Base-by-base conservation (phyloP, 2,797 vertebrate genomes). In the Gobionotothen gibberifrons region DNA sequence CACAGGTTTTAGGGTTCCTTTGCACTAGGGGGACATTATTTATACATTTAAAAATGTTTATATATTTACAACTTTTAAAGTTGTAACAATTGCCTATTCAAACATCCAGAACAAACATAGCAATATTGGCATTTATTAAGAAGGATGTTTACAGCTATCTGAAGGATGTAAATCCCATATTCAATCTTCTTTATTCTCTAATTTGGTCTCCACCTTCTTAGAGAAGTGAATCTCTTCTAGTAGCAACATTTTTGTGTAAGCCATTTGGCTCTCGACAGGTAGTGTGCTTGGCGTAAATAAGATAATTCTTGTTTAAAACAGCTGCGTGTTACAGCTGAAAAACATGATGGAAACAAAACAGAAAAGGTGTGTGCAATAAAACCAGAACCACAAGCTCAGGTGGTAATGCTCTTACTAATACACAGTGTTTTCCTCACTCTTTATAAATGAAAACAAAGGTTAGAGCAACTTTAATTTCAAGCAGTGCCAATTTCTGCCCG, bases 21-120 rank as follows among this genome's bases (percentile, higher is more conserved):
- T 66, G 53, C 84, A 81, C 59, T 79, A 36, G 65, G 83, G 83
- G 67, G 70, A 70, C 46, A 70, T 81, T 85, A 82, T 81, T 85
- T 68, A 65, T 61, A 65, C 67, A 74, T 49, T 56, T 48, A 70
- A 55, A 60, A 26, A 26, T 58, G 70, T 15, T 42, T 15, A 26
- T 16, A 26, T n/a, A 17, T 5, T 14, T 17, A 48, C 29, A 14
- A 0, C 15, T 69, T 17, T 14, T 42, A 42, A n/a, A 58, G 32
- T 36, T 36, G 9, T 17, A 43, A 16, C 39, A 65, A 16, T n/a
- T 29, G 1, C 11, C 51, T 44, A n/a, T 43, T 43, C 3, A 21
- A 39, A 65, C 16, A n/a, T 29, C 16, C 19, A 36, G 22, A n/a
- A 52, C 19, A 36, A 52, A n/a, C 3, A 65, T 15, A 53, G 63